These are phyloP conservation scores for Atta cephalotes DNA, from an alignment of 1,140 invertebrate genomes.

Conservation along the genomic window DNA sequence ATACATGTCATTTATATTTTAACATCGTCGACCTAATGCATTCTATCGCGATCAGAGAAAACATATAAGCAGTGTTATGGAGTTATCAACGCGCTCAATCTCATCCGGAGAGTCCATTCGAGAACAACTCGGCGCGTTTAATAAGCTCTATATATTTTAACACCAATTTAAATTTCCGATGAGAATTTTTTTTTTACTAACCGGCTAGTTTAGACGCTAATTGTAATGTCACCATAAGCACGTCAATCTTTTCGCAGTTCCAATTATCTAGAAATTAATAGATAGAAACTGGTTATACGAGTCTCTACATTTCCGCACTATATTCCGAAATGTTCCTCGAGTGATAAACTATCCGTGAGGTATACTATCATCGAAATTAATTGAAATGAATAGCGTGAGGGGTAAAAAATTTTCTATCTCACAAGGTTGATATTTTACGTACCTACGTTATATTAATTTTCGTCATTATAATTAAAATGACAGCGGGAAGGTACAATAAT, in stretches of 20 bases:
- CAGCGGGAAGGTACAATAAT: background rate
- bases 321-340: background rate
- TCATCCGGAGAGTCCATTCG: background rate
- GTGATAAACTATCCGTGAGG: slow-evolving; percentile 3
- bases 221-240: slow-evolving; percentile 29
- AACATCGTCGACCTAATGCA: slow-evolving; percentile 7
- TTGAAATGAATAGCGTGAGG: background rate
- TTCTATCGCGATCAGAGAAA: slow-evolving; percentile 26
- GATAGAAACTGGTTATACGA: slow-evolving; percentile 20
- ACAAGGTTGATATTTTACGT: background rate
- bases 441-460: slow-evolving; percentile 25
- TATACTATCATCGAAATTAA: slow-evolving; percentile 22
- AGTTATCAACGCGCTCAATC: slow-evolving; percentile 47
- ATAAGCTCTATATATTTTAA: slow-evolving; percentile 37
- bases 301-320: slow-evolving; percentile 9
- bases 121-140: slow-evolving; percentile 29
- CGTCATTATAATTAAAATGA: slow-evolving; percentile 10
- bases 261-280: slow-evolving; percentile 36
- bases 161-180: slow-evolving; percentile 11
- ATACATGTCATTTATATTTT: slow-evolving; percentile 46
- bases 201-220: slow-evolving; percentile 34
- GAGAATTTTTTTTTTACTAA: background rate
- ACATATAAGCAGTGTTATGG: slow-evolving; percentile 2
- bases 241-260: slow-evolving; percentile 30
- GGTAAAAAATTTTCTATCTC: background rate